Conservation (phyloP, 2,113 vertebrate genomes). For the Apteryx mantelli region DNA sequence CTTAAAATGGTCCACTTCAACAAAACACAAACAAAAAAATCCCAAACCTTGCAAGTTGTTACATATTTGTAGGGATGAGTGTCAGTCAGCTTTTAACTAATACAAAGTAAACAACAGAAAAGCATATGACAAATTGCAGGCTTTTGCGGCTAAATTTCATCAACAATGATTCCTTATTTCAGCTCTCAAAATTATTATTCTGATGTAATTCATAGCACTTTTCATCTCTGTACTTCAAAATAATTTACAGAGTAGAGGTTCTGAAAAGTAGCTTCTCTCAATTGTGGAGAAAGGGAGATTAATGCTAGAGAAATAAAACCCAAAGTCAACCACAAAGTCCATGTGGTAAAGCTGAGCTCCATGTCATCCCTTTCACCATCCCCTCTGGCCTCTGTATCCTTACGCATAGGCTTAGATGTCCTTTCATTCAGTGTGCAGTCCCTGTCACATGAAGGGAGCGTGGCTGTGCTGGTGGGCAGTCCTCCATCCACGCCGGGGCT, state of each 20-base stretch:
- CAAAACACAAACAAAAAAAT: neutral
- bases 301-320: neutral
- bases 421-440: neutral
- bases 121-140: neutral
- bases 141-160: neutral
- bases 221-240: neutral
- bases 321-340: neutral
- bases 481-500: neutral
- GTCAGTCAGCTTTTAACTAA: neutral
- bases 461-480: neutral
- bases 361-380: neutral
- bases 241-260: neutral
- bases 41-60: neutral
- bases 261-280: neutral
- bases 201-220: neutral
- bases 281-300: neutral
- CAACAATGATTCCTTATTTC: neutral
- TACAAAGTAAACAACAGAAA: neutral
- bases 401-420: neutral
- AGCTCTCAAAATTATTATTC: neutral
- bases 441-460: rapidly evolving
- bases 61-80: neutral
- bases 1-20: neutral
- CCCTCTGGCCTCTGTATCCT: neutral
- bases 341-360: neutral